Percentiles rank a stretch among this genome's conserved stretches.
Evolutionary conservation across 2,888 invertebrate genomes (phyloP).

Genomic region (Eugnorisma glareosa): DNA sequence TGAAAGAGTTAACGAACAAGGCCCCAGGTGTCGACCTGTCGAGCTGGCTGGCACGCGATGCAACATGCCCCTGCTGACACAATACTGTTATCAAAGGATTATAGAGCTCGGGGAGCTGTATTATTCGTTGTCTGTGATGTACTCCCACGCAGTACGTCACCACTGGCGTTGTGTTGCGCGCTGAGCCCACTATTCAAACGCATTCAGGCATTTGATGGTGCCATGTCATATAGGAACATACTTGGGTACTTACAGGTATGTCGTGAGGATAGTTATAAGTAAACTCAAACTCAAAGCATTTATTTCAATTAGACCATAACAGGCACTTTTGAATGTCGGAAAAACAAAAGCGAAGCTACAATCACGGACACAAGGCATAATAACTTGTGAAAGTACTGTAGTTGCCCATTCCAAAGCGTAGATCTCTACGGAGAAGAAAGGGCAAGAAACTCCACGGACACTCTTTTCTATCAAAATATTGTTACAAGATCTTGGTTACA

Average conservation of each 20-base stretch:
- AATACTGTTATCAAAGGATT: neutral
- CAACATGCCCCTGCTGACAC: neutral
- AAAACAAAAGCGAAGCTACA: too few relatives aligned
- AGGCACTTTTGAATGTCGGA: too few relatives aligned
- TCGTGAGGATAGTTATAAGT: neutral
- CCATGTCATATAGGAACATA: neutral
- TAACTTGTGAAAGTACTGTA: too few relatives aligned
- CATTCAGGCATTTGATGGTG: neutral
- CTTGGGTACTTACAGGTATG: neutral
- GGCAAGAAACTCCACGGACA: too few relatives aligned
- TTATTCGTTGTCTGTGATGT: neutral
- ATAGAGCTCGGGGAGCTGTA: neutral
- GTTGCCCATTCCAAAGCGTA: too few relatives aligned
- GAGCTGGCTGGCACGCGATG: constrained; percentile 23
- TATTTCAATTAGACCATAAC: too few relatives aligned
- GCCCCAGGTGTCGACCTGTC: constrained; percentile 1
- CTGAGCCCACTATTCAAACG: neutral
- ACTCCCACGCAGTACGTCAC: neutral
- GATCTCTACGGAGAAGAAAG: too few relatives aligned
- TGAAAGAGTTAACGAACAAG: constrained; percentile 14
- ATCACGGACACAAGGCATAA: too few relatives aligned
- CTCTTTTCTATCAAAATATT: too few relatives aligned
- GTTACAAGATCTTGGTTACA: too few relatives aligned
- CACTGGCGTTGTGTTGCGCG: neutral
- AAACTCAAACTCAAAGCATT: too few relatives aligned